Percentiles rank a stretch among this genome's conserved stretches.
Conservation (phyloP, 2,888 invertebrate species). For the Lithosia quadra region DNA sequence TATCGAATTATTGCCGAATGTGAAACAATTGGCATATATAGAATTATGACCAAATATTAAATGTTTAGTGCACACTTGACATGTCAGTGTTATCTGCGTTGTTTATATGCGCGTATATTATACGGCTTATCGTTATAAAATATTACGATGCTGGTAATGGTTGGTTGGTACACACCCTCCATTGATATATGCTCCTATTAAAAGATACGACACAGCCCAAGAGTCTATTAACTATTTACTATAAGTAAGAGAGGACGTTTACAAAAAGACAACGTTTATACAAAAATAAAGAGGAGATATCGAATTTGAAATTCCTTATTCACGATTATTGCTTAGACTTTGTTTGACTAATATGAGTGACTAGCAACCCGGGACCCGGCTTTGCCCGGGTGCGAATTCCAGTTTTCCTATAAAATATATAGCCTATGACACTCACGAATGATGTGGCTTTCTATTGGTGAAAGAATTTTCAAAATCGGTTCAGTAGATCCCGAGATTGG, state of each 20-base stretch:
- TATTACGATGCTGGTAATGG: not conserved
- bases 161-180: not conserved
- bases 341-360: not conserved
- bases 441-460: too few relatives aligned
- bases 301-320: not conserved
- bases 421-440: too few relatives aligned
- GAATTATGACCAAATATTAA: not conserved
- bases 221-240: constrained; percentile 4
- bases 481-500: too few relatives aligned
- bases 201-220: not conserved
- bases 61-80: not conserved
- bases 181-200: not conserved
- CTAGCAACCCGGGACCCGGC: too few relatives aligned
- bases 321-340: not conserved
- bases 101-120: not conserved
- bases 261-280: not conserved
- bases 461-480: too few relatives aligned
- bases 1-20: not conserved
- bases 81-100: not conserved
- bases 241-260: not conserved
- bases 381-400: too few relatives aligned
- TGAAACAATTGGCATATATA: too few relatives aligned
- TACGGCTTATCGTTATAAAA: not conserved
- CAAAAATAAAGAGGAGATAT: not conserved
- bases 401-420: too few relatives aligned